Percentiles rank a stretch among this genome's conserved stretches.
Conservation (phyloP, 2,888 invertebrate genomes). For the Spisula solida region DNA sequence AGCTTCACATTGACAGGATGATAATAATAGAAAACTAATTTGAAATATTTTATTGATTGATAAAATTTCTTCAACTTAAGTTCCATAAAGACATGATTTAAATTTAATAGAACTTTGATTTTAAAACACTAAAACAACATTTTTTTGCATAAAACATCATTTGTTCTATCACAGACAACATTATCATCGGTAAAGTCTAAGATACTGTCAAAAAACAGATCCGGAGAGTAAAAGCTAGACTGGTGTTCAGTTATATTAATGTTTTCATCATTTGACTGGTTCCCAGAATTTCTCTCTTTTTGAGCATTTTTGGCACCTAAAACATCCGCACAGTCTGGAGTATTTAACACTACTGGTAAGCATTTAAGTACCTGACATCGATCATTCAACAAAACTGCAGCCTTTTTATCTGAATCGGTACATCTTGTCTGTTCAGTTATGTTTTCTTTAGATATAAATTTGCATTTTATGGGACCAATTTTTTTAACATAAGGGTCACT, state of each 20-base stretch:
- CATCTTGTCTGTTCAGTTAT: neutral
- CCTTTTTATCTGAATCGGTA: neutral
- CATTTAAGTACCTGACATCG: conserved; percentile 10
- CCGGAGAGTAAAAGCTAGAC: conserved; percentile 25
- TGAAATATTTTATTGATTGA: neutral
- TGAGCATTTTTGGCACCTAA: neutral
- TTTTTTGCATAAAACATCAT: conserved; percentile 56
- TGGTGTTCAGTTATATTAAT: neutral
- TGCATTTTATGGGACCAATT: neutral
- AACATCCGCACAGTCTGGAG: conserved; percentile 24
- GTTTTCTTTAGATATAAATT: neutral
- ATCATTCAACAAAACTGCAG: neutral
- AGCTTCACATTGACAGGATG: no score
- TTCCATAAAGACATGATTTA: neutral
- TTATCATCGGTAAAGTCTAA: neutral
- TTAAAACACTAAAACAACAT: conserved; percentile 47
- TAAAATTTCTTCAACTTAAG: conserved; percentile 17
- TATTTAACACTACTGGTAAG: conserved; percentile 27
- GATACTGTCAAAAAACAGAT: conserved; percentile 50
- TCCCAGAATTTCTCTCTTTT: neutral
- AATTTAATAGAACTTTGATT: neutral
- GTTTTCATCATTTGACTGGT: neutral
- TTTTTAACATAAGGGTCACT: neutral
- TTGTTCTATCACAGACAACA: conserved; percentile 36
- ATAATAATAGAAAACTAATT: neutral